phyloP scores from a whole-genome alignment of 2,797 vertebrate genomes.

The Chrysolophus pictus region DNA sequence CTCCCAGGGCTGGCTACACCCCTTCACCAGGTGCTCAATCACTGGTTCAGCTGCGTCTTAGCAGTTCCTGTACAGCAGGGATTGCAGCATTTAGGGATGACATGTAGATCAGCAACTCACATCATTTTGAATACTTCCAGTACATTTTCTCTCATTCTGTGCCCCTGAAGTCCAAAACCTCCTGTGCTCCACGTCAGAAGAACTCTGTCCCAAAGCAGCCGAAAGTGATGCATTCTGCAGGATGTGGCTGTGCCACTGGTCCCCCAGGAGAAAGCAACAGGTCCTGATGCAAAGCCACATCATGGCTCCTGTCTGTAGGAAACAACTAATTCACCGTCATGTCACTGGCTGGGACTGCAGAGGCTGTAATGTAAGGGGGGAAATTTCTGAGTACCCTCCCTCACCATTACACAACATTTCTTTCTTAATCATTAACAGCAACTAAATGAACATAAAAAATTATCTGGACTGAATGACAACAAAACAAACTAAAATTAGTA shows the following conservation, averaged over 20 bases:
- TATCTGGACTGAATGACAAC: constrained; percentile 62
- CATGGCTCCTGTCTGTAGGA: constrained; percentile 6
- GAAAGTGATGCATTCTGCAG: neutral
- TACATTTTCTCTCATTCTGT: neutral
- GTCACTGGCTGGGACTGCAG: neutral
- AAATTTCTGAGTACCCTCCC: constrained; percentile 17
- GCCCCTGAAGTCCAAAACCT: neutral
- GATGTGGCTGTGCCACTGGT: neutral
- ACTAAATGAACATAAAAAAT: constrained; percentile 71
- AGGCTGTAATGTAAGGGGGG: neutral
- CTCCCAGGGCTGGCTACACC: no score
- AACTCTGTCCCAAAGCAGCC: neutral
- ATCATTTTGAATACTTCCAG: neutral
- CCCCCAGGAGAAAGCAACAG: neutral
- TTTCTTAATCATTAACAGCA: constrained; percentile 51
- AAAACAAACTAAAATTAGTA: constrained; percentile 72
- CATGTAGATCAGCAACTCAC: neutral
- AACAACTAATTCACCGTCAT: neutral
- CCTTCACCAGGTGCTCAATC: no score
- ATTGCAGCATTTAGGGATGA: neutral
- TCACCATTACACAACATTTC: constrained; percentile 18
- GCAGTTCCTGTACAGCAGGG: neutral
- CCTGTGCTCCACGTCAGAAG: neutral
- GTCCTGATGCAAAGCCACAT: neutral
- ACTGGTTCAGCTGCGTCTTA: no score